A percentile compares a stretch with the other conserved stretches of the same genome.
Evolutionary conservation across 2,888 invertebrate species (phyloP).

Genomic region (Conops quadrifasciatus): DNA sequence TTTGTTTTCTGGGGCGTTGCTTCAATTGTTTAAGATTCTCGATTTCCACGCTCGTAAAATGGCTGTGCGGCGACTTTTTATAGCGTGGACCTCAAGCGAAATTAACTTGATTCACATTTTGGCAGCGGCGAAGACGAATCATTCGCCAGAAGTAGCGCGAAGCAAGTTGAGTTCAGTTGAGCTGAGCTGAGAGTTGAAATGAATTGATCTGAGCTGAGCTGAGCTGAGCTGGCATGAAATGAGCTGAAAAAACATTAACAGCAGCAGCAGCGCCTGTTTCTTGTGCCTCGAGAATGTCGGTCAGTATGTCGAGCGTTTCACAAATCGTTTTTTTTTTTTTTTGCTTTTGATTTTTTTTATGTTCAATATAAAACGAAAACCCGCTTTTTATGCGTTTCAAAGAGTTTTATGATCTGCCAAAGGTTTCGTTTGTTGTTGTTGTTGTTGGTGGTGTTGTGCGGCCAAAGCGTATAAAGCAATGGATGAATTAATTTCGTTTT

Average conservation of each 20-base stretch:
- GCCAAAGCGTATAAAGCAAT: no score
- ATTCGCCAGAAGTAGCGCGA: not conserved
- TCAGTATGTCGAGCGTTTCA: not conserved
- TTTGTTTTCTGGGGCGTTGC: constrained; percentile 31
- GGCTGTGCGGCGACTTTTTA: constrained; percentile 24
- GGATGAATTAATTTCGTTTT: no score
- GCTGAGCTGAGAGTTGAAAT: not conserved
- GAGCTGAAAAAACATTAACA: no score
- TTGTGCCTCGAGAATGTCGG: not conserved
- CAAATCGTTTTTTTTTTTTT: not conserved
- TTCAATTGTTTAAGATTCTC: not conserved
- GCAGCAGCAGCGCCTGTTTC: not conserved
- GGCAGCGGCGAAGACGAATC: not conserved
- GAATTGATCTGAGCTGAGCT: no score
- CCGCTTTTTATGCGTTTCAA: not conserved
- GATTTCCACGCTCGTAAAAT: constrained; percentile 26
- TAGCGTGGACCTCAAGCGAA: not conserved
- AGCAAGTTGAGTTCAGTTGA: not conserved
- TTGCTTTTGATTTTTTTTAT: no score
- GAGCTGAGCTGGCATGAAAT: no score
- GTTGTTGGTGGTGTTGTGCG: not conserved
- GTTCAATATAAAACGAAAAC: no score
- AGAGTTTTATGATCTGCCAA: not conserved
- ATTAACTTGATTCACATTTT: no score
- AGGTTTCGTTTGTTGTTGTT: not conserved